Base-by-base conservation (phyloP, 1,140 invertebrate species). In the Sesamia nonagrioides region DNA sequence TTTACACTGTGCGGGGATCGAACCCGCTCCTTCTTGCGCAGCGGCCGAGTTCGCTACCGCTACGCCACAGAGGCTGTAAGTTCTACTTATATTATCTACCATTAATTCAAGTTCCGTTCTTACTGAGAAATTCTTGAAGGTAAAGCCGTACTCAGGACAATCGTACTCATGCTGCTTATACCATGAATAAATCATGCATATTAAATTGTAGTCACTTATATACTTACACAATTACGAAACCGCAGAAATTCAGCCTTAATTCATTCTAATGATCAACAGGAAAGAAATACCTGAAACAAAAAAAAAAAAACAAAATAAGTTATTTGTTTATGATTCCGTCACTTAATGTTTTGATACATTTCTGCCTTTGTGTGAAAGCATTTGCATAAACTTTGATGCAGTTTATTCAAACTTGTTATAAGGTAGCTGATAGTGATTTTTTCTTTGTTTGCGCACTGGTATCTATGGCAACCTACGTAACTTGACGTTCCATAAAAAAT, bases 381-480 rank as follows among this genome's bases (percentile, higher is more conserved):
- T n/a, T n/a, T n/a, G n/a, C n/a, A n/a, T n/a, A n/a, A n/a, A n/a
- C n/a, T n/a, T n/a, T n/a, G n/a, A n/a, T n/a, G n/a, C n/a, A n/a
- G n/a, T n/a, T n/a, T n/a, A n/a, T n/a, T n/a, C n/a, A n/a, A 4
- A 21, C 27, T 71, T 17, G 27, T 54, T 18, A 54, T 17, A 71
- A 58, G 52, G 50, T 48, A 33, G 48, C 3, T 69, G 13, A 18
- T 35, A 58, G 27, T 40, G 40, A 52, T 50, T 54, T 37, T 52
- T 37, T 3, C n/a, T 35, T 75, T 80, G 78, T 80, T 80, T 42
- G 13, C 18, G 18, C 17, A 6, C 48, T 56, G n/a, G 75, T 81
- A 40, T 66, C 79, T 37, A 76, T 80, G 42, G 78, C 40, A 76
- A 80, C 78, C 56, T 6, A 73, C 71, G 48, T n/a, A 33, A 13